Conservation (phyloP, 2,888 invertebrate genomes). For the Lasioglossum lativentre region DNA sequence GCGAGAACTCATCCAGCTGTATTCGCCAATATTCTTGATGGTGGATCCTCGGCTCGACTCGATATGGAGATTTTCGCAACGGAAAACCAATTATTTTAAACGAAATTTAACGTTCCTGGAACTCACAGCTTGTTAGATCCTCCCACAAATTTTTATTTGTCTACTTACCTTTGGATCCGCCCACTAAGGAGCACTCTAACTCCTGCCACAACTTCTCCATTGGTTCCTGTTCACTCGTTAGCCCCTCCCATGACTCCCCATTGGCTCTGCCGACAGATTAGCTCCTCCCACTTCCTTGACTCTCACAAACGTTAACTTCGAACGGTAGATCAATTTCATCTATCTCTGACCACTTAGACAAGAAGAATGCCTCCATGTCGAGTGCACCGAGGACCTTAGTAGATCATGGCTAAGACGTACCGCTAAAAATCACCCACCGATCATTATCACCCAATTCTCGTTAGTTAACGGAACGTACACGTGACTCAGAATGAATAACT, state of each 20-base stretch:
- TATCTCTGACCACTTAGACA: background rate
- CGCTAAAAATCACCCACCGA: conserved; percentile 17
- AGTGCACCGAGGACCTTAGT: background rate
- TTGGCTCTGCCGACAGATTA: no score
- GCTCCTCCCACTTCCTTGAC: background rate
- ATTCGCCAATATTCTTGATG: conserved; percentile 2
- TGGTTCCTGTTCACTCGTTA: background rate
- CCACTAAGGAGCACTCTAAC: background rate
- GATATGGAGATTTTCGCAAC: background rate
- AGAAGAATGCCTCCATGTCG: background rate
- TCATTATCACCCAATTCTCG: conserved; percentile 18
- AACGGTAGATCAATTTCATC: no score
- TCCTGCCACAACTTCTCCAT: background rate
- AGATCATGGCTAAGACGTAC: conserved; percentile 13
- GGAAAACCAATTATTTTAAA: background rate
- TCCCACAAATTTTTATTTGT: background rate
- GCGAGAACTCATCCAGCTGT: conserved; percentile 4
- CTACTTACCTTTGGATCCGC: background rate
- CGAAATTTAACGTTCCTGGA: background rate
- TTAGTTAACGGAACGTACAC: conserved; percentile 39
- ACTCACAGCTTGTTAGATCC: background rate
- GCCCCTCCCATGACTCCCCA: no score
- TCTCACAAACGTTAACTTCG: background rate
- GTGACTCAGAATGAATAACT: conserved; percentile 65
- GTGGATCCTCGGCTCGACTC: background rate